A percentile compares a stretch with the other conserved stretches of the same genome.
phyloP scores from a whole-genome alignment of 2,797 vertebrate species.

The Anguilla obscura region DNA sequence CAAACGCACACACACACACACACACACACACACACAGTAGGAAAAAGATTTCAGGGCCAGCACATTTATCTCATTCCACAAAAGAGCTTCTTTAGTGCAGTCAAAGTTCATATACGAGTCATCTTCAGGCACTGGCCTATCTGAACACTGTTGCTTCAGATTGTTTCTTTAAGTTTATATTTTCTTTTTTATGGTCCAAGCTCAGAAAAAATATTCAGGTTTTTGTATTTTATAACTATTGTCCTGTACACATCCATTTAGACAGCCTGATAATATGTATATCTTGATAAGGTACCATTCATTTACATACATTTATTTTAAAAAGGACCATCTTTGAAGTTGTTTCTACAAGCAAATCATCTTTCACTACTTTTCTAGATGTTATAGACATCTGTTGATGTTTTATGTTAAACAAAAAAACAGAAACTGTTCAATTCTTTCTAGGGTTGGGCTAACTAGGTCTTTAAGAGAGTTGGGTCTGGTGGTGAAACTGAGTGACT shows the following conservation, averaged over 20 bases:
- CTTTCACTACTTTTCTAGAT: no score
- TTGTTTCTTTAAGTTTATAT: not conserved
- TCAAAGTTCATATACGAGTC: slow-evolving; percentile 3
- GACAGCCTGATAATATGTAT: no score
- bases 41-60: not conserved
- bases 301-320: no score
- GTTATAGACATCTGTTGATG: no score
- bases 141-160: not conserved
- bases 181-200: not conserved
- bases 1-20: not conserved
- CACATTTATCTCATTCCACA: not conserved
- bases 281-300: no score
- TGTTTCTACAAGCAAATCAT: no score
- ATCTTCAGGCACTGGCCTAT: not conserved
- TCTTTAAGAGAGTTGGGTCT: not conserved
- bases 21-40: not conserved
- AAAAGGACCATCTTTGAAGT: no score
- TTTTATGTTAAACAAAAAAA: no score
- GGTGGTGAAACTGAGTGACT: not conserved
- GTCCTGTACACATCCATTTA: not conserved
- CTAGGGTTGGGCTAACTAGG: not conserved
- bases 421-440: no score
- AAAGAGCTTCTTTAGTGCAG: not conserved
- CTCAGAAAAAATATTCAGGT: not conserved
- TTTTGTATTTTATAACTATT: not conserved